phyloP scores from a whole-genome alignment of 2,113 vertebrate species.

The Telmatochromis brachygnathus region DNA sequence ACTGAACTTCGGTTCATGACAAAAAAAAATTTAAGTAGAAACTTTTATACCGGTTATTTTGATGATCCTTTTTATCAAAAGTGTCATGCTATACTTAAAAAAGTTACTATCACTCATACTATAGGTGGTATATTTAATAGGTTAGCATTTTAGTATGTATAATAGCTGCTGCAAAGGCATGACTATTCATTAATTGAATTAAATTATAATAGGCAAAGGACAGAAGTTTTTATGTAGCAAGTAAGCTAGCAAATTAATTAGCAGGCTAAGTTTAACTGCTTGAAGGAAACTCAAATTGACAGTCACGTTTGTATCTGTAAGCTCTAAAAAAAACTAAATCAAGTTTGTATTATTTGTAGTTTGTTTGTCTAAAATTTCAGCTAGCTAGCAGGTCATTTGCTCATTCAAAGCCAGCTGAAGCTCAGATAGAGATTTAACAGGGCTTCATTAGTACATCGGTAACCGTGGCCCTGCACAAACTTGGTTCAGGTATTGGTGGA shows the following conservation, averaged over 20 bases:
- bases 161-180: neutral
- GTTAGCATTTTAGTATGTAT: neutral
- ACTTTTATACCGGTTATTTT: neutral
- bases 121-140: neutral
- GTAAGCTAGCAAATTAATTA: neutral
- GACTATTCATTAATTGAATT: neutral
- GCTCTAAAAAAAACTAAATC: neutral
- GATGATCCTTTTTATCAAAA: neutral
- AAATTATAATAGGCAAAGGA: neutral
- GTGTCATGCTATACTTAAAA: neutral
- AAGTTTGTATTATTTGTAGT: neutral
- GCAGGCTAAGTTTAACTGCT: neutral
- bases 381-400: neutral
- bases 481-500: neutral
- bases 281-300: neutral
- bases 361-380: neutral
- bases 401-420: neutral
- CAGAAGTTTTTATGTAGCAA: rapidly evolving
- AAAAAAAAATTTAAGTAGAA: neutral
- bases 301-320: neutral
- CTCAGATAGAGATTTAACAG: neutral
- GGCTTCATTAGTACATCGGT: neutral
- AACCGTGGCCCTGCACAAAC: neutral
- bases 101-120: neutral
- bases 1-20: too few species aligned